phyloP scores from a whole-genome alignment of 64 coral and sea anemone genomes.

The Platygyra sinensis region DNA sequence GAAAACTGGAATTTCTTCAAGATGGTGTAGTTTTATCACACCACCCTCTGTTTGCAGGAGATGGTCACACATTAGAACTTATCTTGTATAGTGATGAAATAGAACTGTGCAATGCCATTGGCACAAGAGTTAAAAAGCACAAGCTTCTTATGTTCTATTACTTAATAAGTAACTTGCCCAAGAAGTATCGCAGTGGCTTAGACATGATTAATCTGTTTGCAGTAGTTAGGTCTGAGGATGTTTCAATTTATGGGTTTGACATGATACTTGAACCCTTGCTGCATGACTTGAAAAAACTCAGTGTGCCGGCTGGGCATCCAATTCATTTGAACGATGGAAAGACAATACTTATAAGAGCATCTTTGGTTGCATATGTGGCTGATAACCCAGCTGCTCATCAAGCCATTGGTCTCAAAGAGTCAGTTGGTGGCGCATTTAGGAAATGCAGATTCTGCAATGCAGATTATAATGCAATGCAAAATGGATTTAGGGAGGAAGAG shows the following conservation, averaged over 20 bases:
- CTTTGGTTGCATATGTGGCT: conserved; percentile 55
- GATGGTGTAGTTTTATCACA: conserved; percentile 6
- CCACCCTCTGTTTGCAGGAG: conserved; percentile 21
- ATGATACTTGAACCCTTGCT: conserved; percentile 29
- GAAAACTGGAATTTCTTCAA: conserved; percentile 24
- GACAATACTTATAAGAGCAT: neutral
- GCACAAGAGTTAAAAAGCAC: conserved; percentile 40
- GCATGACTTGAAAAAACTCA: conserved; percentile 30
- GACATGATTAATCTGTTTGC: conserved; percentile 38
- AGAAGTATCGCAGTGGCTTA: conserved; percentile 12
- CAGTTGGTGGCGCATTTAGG: conserved; percentile 57
- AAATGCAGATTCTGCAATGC: conserved; percentile 68
- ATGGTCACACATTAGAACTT: conserved; percentile 13
- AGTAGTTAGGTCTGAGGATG: conserved; percentile 46
- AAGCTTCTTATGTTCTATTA: conserved; percentile 70
- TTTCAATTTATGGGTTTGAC: conserved; percentile 63
- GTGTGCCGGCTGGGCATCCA: neutral
- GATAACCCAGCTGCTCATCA: conserved; percentile 67
- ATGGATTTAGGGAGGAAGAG: conserved; percentile 50
- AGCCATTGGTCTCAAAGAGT: conserved; percentile 67
- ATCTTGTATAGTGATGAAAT: conserved; percentile 60
- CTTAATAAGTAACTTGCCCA: conserved; percentile 41
- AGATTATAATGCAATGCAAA: conserved; percentile 51
- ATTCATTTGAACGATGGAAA: conserved; percentile 35
- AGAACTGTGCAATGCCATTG: conserved; percentile 65